A percentile compares a stretch with the other conserved stretches of the same genome.
Conservation (phyloP, 2,113 vertebrate genomes). For the Amazona guildingii region DNA sequence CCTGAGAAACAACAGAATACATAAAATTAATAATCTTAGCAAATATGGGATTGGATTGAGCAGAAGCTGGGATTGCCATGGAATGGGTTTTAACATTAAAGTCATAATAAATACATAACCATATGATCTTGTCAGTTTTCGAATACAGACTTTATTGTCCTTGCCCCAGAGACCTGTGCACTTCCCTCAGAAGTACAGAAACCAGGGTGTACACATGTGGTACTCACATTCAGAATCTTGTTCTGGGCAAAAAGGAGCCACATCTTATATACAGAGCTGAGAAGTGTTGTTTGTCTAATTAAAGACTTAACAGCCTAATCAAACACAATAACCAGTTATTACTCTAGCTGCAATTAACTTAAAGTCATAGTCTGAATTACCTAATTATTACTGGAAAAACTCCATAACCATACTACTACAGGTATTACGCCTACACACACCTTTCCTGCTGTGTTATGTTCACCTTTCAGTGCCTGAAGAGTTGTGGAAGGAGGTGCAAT, state of each 20-base stretch:
- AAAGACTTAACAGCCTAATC: not conserved
- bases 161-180: not conserved
- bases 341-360: not conserved
- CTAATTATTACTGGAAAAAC: not conserved
- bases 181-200: not conserved
- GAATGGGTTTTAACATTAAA: not conserved
- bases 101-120: not conserved
- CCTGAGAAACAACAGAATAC: not conserved
- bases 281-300: not conserved
- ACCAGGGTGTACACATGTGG: not conserved
- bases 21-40: not conserved
- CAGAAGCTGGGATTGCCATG: not conserved
- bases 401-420: not conserved
- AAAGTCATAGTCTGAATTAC: not conserved
- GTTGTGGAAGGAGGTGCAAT: not conserved
- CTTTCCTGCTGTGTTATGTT: not conserved
- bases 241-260: not conserved
- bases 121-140: not conserved
- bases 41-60: not conserved
- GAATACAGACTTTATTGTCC: not conserved
- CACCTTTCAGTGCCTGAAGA: not conserved
- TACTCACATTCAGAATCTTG: not conserved
- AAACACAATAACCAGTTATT: not conserved
- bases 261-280: not conserved
- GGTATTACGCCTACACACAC: not conserved